Conservation (phyloP, 1,140 invertebrate genomes). For the Cydia pomonella region DNA sequence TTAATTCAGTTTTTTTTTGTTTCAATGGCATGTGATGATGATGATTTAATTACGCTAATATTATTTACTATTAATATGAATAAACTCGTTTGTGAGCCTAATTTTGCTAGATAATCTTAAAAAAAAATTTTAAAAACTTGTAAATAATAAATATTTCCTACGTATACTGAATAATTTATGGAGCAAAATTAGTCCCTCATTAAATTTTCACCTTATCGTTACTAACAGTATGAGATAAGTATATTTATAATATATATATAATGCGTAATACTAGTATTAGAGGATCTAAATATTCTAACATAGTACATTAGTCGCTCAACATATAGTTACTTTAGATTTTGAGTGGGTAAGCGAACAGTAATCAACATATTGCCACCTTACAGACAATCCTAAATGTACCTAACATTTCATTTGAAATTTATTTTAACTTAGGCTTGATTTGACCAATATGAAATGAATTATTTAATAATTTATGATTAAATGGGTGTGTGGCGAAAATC, state of each 20-base stretch:
- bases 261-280: conserved; percentile 60
- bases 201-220: conserved; percentile 60
- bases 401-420: too few relatives aligned
- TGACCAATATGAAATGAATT: too few relatives aligned
- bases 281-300: conserved; percentile 65
- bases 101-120: conserved; percentile 39
- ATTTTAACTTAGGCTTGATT: too few relatives aligned
- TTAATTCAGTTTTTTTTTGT: too few relatives aligned
- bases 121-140: conserved; percentile 25
- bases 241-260: conserved; percentile 58
- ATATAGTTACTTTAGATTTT: conserved; percentile 12
- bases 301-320: conserved; percentile 15
- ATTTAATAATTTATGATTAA: too few relatives aligned
- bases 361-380: not conserved
- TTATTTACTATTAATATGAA: not conserved
- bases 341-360: conserved; percentile 9
- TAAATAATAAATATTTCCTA: conserved; percentile 40
- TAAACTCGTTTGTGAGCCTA: conserved; percentile 37
- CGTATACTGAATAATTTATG: conserved; percentile 44
- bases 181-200: conserved; percentile 59
- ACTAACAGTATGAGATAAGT: conserved; percentile 71
- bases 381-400: not conserved
- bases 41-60: not conserved
- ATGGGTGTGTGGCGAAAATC: too few relatives aligned
- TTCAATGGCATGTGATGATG: not conserved